Evolutionary conservation across 23 tunicate genomes (phyloP), one percentile per base, ranked within the genome.

Genomic region (Trididemnum miniatum): DNA sequence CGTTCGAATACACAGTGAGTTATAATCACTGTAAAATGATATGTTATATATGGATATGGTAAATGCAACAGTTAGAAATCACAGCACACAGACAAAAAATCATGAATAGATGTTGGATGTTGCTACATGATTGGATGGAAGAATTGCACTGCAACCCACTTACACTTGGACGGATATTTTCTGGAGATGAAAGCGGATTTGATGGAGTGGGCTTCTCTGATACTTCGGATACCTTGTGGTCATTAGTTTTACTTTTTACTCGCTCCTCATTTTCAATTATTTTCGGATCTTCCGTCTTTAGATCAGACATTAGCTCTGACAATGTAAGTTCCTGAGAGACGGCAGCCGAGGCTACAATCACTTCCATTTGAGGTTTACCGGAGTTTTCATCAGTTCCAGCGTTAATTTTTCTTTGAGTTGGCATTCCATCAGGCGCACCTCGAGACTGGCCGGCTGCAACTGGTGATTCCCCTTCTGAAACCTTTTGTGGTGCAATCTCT

Each of bases 391-490:
- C 31, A 12, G 38, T 38, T 31, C 87, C 74, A 22, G 81, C 74
- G 51, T 83, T 83, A 7, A 83, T 62, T 62, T 83, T 83, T 73
- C 81, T 60, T 37, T 65, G 85, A 2, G 64, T 85, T 0, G 90
- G 90, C 90, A 86, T 86, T 57, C 90, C 90, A 35, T 86, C 90
- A 31, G 90, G 90, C 25, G 59, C 90, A 1, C 90, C 90, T 4
- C 87, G 52, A 35, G 87, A 83, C 60, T 77, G 82, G 25, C 67
- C 82, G 31, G 35, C 26, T 57, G 52, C 67, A 51, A 77, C 1
- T 4, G 5, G 18, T 15, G 39, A 28, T 20, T 38, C 59, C 60
- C 24, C 79, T 2, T 74, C 60, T 2, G 38, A 37, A 27, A 54
- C 2, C 5, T 51, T 77, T 18, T 54, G 20, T 28, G 31, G 26